Evolutionary conservation across 2,113 vertebrate genomes (phyloP), one percentile per base, ranked within the genome.

Genomic region (Eptesicus fuscus): DNA sequence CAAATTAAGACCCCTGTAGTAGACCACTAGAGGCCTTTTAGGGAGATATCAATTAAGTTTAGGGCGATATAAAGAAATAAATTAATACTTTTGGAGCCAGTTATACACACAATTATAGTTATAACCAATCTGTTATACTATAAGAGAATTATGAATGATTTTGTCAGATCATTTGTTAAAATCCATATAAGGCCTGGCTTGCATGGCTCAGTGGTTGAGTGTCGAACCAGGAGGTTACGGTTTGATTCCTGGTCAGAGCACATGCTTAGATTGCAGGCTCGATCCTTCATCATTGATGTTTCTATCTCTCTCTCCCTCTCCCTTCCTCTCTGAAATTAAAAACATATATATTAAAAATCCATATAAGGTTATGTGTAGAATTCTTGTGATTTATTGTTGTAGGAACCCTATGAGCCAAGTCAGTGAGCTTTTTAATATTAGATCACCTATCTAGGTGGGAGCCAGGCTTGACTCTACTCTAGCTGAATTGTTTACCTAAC

Each of bases 121-220:
- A 77, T 35, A 30, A 12, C 9, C 77, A 42, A 76, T 76, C 9
- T 69, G 20, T 42, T 90, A 56, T 1, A 49, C 51, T 44, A 22
- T 1, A 76, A 69, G n/a, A 87, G n/a, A 70, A 93, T 90, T 90
- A 35, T 20, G n/a, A 70, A 30, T 76, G 69, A 70, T 91, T 91
- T 85, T 95, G 22, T 89, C 59, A 82, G 28, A 35, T 69, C 7
- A 32, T 35, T 76, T 95, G 80, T 51, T 91, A 80, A 76, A 93
- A 82, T 86, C 30, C 16, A 61, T 78, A 47, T 78, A 56, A 32
- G 47, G 22, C 59, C 59, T 61, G 59, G 59, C 25, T 61, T 61
- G 59, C 59, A 61, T 61, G 59, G 25, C 59, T 61, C 25, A 61
- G 59, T 61, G 59, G 25, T 61, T 61, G 59, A 61, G 59, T 10